A percentile compares a stretch with the other conserved stretches of the same genome.
These are phyloP conservation scores for Smutsia temminckii DNA, from an alignment of 2,797 vertebrate genomes.

Conservation along the genomic window DNA sequence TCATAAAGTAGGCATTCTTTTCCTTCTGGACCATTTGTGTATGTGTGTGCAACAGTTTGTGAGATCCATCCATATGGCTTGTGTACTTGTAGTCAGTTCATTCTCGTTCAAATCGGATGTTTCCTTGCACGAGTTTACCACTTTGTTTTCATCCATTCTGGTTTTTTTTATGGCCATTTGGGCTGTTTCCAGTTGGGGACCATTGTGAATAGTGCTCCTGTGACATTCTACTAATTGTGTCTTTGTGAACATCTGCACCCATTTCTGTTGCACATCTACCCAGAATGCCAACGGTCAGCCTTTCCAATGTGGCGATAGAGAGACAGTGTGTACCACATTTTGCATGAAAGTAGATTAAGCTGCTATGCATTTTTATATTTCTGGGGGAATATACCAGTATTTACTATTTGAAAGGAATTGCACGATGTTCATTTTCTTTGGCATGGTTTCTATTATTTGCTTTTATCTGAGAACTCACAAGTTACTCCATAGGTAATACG, in stretches of 20 bases:
- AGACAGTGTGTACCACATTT: neutral
- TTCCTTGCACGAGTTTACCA: neutral
- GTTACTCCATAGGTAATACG: slow-evolving; percentile 64
- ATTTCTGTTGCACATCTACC: neutral
- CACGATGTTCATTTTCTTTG: slow-evolving; percentile 66
- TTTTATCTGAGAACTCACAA: slow-evolving; percentile 71
- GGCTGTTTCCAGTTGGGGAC: neutral
- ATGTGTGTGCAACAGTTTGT: neutral
- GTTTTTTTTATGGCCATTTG: neutral
- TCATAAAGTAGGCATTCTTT: neutral
- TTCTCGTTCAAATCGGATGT: neutral
- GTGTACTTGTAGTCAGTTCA: neutral
- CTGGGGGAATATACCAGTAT: slow-evolving; percentile 31
- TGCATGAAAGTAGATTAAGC: neutral
- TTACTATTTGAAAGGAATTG: slow-evolving; percentile 67
- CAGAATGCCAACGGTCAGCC: neutral
- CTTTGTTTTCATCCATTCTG: slow-evolving; percentile 27
- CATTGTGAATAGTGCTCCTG: neutral
- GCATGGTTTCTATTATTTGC: slow-evolving; percentile 62
- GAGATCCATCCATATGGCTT: neutral
- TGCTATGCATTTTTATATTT: slow-evolving; percentile 44
- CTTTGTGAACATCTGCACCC: neutral
- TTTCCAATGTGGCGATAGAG: neutral
- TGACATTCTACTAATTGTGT: neutral
- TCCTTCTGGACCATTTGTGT: neutral